Percentiles rank a stretch among this genome's conserved stretches.
These are phyloP conservation scores for Uloborus plumipes DNA, from an alignment of 2,888 invertebrate species.

Conservation along the genomic window DNA sequence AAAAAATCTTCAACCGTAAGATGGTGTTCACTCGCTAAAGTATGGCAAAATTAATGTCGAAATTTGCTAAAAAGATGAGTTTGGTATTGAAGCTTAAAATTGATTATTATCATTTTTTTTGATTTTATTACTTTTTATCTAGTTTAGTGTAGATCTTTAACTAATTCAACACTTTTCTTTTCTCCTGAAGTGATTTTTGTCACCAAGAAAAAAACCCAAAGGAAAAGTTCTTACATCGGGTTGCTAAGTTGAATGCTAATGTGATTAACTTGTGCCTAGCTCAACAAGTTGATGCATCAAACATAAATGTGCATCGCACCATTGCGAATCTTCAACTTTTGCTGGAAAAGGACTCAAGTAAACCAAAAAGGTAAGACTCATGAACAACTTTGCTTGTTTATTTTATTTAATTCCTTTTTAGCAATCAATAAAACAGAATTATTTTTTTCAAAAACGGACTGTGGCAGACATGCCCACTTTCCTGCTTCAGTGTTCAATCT, in stretches of 20 bases:
- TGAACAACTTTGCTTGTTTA: no score
- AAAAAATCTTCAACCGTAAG: no score
- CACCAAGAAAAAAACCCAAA: constrained; percentile 78
- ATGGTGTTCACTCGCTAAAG: no score
- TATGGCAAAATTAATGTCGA: no score
- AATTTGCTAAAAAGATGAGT: no score
- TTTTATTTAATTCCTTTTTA: no score
- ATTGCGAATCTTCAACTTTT: constrained; percentile 81
- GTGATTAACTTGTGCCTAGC: constrained; percentile 83
- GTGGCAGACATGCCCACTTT: no score
- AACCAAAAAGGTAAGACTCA: constrained; percentile 34
- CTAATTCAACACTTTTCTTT: not conserved
- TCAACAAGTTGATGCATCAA: constrained; percentile 79
- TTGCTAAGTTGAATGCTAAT: constrained; percentile 84
- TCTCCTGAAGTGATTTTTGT: constrained; percentile 81
- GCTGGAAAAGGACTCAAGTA: constrained; percentile 73
- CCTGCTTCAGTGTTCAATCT: no score
- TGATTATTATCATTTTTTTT: not conserved
- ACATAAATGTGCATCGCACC: constrained; percentile 79
- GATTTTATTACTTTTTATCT: not conserved
- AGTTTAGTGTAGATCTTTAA: not conserved
- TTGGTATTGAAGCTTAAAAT: not conserved
- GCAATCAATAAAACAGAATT: no score
- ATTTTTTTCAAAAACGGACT: no score
- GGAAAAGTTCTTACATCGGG: constrained; percentile 81